Conservation (phyloP, 1,140 invertebrate species). For the Plutomurus gul region DNA sequence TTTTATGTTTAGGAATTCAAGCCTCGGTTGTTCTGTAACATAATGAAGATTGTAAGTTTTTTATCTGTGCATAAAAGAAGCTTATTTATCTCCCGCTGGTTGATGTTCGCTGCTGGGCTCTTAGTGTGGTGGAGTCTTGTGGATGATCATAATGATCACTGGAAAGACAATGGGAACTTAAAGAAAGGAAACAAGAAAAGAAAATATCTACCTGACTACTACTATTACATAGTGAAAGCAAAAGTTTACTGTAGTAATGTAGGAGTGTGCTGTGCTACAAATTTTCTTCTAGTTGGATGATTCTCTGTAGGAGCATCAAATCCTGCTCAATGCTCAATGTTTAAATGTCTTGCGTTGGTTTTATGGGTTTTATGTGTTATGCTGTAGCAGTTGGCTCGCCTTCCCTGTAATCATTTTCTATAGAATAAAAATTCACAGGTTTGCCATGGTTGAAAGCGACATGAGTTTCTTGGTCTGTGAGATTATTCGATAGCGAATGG, state of each 20-base stretch:
- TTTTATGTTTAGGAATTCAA: no score
- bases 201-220: background rate
- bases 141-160: slow-evolving; percentile 18
- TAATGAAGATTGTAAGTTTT: background rate
- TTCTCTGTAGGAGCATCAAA: slow-evolving; percentile 1
- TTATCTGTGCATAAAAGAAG: background rate
- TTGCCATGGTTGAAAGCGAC: background rate
- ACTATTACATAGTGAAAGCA: background rate
- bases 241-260: no score
- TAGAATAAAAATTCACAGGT: background rate
- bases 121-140: background rate
- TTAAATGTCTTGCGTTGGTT: slow-evolving; percentile 18
- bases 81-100: background rate
- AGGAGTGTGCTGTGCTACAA: no score
- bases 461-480: background rate
- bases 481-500: background rate
- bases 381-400: background rate
- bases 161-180: background rate
- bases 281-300: background rate
- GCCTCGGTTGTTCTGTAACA: background rate
- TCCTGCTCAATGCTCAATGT: slow-evolving; percentile 15
- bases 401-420: background rate
- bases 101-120: background rate
- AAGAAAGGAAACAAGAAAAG: background rate
- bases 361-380: background rate